A percentile compares a stretch with the other conserved stretches of the same genome.
phyloP scores from a whole-genome alignment of 2,113 vertebrate species.

The Pachycephala philippinensis region DNA sequence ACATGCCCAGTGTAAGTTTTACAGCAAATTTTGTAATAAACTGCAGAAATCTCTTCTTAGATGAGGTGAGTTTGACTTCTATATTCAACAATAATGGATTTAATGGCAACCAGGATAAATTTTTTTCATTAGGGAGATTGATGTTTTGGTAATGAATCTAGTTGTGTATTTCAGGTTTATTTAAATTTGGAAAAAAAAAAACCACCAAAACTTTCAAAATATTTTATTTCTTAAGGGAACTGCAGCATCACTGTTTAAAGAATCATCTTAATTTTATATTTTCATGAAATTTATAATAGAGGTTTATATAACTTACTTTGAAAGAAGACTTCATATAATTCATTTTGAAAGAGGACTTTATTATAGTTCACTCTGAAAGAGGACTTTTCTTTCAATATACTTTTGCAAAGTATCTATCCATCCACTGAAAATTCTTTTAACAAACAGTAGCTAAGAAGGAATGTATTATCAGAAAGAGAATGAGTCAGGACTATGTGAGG shows the following conservation, averaged over 20 bases:
- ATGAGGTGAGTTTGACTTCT: neutral
- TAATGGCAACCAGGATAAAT: neutral
- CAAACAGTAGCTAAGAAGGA: neutral
- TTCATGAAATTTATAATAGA: neutral
- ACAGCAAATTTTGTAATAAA: neutral
- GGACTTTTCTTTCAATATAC: neutral
- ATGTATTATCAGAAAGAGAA: neutral
- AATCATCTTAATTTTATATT: neutral
- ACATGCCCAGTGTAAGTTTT: neutral
- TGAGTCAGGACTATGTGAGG: neutral
- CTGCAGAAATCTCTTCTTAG: neutral
- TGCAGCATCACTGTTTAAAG: neutral
- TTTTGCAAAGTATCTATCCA: neutral
- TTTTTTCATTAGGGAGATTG: neutral
- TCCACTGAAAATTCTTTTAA: constrained; percentile 19
- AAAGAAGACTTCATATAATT: neutral
- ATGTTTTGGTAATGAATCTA: neutral
- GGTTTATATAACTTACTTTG: neutral
- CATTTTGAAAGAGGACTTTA: neutral
- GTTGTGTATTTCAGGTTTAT: neutral
- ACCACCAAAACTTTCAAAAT: fast-evolving
- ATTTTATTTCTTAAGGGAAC: neutral
- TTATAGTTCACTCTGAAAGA: neutral
- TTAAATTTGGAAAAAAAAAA: neutral
- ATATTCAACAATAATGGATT: neutral